A percentile compares a stretch with the other conserved stretches of the same genome.
phyloP scores from a whole-genome alignment of 2,888 invertebrate genomes.

The Idaea aversata region DNA sequence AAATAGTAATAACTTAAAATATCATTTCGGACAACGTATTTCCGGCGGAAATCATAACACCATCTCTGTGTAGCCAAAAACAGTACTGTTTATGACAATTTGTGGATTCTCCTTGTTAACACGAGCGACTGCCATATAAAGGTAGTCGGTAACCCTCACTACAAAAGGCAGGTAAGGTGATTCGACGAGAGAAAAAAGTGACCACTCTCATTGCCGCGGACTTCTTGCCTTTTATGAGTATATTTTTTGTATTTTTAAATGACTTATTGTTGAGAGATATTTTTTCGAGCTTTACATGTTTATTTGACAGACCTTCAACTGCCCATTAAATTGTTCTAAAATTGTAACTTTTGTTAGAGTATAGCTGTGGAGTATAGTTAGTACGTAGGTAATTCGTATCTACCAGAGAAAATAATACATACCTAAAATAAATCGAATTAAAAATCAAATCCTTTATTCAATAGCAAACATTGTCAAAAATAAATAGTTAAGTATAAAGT shows the following conservation, averaged over 20 bases:
- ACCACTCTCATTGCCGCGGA: slow-evolving; percentile 59
- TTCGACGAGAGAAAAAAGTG: slow-evolving; percentile 53
- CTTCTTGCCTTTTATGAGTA: slow-evolving; percentile 38
- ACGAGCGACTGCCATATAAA: slow-evolving; percentile 43
- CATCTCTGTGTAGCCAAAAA: slow-evolving; percentile 2
- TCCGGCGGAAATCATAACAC: not conserved
- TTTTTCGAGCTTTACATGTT: no score
- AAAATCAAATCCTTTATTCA: no score
- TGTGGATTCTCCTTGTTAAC: slow-evolving; percentile 4
- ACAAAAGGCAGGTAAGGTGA: slow-evolving; percentile 62
- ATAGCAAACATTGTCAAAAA: no score
- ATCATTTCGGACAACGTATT: not conserved
- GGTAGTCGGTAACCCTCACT: slow-evolving; percentile 54
- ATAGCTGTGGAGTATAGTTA: no score
- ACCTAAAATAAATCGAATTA: no score
- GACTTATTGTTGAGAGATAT: not conserved
- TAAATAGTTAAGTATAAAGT: no score
- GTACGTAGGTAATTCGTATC: no score
- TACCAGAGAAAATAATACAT: no score
- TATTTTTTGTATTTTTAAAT: slow-evolving; percentile 54
- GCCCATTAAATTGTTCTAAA: no score
- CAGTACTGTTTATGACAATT: not conserved
- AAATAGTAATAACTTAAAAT: not conserved
- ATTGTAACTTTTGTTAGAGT: no score
- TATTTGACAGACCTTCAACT: no score